Conservation (phyloP, 2,888 invertebrate species). For the Lottia scabra region DNA sequence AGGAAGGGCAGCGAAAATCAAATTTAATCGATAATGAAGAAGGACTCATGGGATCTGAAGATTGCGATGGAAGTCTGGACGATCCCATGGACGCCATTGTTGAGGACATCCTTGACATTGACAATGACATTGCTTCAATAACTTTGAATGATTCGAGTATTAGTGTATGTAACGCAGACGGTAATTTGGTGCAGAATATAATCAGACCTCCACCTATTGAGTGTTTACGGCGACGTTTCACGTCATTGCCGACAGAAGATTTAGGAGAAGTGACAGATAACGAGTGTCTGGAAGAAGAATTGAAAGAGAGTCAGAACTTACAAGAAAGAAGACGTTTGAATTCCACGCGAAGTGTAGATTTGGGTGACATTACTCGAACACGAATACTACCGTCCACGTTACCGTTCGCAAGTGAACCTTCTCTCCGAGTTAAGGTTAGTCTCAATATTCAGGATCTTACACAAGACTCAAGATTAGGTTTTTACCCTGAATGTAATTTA, state of each 20-base stretch:
- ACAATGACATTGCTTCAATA: too few species aligned
- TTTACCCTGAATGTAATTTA: too few species aligned
- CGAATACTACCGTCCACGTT: constrained; percentile 24
- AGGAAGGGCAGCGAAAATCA: too few species aligned
- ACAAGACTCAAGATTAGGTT: constrained; percentile 7
- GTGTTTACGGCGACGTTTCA: not conserved
- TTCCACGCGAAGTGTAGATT: constrained; percentile 16
- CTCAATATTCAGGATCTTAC: constrained; percentile 34
- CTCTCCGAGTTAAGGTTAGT: constrained; percentile 17
- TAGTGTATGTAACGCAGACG: too few species aligned
- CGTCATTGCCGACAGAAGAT: not conserved
- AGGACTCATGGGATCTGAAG: too few species aligned
- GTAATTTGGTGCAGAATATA: too few species aligned
- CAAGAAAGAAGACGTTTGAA: constrained; percentile 10
- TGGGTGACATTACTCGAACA: constrained; percentile 13
- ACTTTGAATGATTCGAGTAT: too few species aligned
- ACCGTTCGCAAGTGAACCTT: constrained; percentile 10
- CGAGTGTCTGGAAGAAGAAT: not conserved
- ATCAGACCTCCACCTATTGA: too few species aligned
- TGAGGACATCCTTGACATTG: too few species aligned
- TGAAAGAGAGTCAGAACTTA: constrained; percentile 8
- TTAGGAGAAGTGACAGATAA: not conserved
- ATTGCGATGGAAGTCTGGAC: too few species aligned
- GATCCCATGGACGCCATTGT: too few species aligned
- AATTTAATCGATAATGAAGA: too few species aligned